phyloP scores from a whole-genome alignment of 2,888 invertebrate genomes.

The Microctonus aethiopoides region DNA sequence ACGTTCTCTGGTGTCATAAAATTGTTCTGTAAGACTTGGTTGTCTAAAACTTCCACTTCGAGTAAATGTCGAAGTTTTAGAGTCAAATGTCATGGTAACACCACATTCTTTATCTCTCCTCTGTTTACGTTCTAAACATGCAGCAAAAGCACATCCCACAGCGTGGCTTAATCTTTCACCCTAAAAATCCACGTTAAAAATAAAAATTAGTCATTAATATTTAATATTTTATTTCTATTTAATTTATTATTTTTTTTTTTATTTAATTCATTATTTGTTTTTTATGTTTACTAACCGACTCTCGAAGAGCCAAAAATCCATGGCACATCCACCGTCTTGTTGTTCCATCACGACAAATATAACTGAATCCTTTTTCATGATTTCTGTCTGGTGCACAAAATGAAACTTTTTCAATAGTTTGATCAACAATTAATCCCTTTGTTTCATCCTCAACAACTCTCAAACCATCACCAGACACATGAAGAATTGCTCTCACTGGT shows the following conservation, averaged over 20 bases:
- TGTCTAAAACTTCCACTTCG: slow-evolving; percentile 93
- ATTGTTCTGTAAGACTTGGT: slow-evolving; percentile 82
- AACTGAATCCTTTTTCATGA: slow-evolving; percentile 97
- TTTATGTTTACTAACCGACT: slow-evolving; percentile 74
- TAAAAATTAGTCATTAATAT: not conserved
- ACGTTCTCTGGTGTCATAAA: slow-evolving; percentile 71
- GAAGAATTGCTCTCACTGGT: slow-evolving; percentile 88
- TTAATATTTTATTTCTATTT: not conserved
- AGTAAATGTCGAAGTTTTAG: slow-evolving; percentile 91
- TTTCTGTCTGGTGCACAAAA: slow-evolving; percentile 99
- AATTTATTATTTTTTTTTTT: not conserved
- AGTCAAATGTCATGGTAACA: slow-evolving; percentile 92
- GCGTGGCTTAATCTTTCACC: slow-evolving; percentile 99
- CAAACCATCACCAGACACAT: slow-evolving; percentile 94
- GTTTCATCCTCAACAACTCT: slow-evolving; percentile 99
- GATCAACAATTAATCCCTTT: slow-evolving; percentile 98
- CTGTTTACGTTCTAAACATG: slow-evolving; percentile 97
- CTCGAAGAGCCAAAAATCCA: slow-evolving; percentile 95
- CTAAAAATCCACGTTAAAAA: slow-evolving; percentile 60
- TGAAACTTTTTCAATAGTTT: slow-evolving; percentile 99
- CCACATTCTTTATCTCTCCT: slow-evolving; percentile 96
- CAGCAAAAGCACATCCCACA: slow-evolving; percentile 99
- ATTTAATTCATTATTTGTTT: not conserved
- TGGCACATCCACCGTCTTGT: slow-evolving; percentile 99
- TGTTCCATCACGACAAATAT: slow-evolving; percentile 98